Evolutionary conservation across 2,797 vertebrate species (phyloP), one percentile per base, ranked within the genome.

Genomic region (Eleutherodactylus coqui): DNA sequence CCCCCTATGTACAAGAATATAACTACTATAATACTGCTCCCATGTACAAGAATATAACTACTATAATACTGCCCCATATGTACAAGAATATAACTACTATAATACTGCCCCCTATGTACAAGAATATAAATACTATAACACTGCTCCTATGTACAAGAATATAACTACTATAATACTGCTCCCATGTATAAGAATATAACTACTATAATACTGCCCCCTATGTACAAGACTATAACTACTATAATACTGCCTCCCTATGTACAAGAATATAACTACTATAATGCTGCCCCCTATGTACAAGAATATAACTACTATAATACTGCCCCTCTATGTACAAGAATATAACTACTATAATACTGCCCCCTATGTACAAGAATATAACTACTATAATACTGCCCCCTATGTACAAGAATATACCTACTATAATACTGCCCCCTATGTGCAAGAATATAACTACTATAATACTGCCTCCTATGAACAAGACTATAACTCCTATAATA

Each of bases 251-350:
- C n/a, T n/a, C 4, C 60, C 60, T 64, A 32, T 64, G 14, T 64
- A 64, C 60, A 64, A 64, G 60, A 64, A 64, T 64, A 64, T 64
- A 34, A 64, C 60, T 64, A 64, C 60, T 64, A 64, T 64, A 64
- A 64, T 64, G 34, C 60, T 64, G 29, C 60, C 11, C 7, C 60
- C 60, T 32, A 64, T 64, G 14, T 34, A 64, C 60, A 64, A 34
- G 60, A 64, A 64, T 29, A 60, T 60, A 58, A 58, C 53, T 60
- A 60, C 58, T 60, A 60, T 27, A 60, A 60, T 60, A 60, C 58
- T 60, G 27, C 27, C 6, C 60, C n/a, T n/a, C 60, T 64, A 64
- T 64, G 14, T 64, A 64, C 60, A 64, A 64, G 29, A 64, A 64
- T 64, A 64, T 64, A 64, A 64, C 60, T 64, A 64, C 60, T 64